phyloP scores from a whole-genome alignment of 2,797 vertebrate species.

The Vultur gryphus region DNA sequence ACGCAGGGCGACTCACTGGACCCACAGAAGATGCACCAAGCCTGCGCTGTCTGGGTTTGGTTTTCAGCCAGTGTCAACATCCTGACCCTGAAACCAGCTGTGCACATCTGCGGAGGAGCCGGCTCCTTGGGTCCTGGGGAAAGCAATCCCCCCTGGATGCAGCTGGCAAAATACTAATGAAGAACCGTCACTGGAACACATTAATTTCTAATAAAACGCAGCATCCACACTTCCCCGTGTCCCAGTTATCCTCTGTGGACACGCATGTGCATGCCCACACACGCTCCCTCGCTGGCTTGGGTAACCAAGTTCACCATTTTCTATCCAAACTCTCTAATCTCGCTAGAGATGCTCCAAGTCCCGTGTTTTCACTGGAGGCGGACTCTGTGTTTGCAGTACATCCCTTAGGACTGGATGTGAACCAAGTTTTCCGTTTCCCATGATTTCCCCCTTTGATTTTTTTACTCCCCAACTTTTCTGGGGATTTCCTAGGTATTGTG shows the following conservation, averaged over 20 bases:
- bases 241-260: background rate
- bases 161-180: background rate
- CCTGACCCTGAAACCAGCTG: background rate
- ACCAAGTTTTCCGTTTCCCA: background rate
- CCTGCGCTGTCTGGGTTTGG: background rate
- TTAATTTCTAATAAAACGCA: background rate
- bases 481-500: background rate
- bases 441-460: background rate
- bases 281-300: background rate
- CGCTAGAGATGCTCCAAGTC: background rate
- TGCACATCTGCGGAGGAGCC: rapidly evolving
- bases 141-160: background rate
- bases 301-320: background rate
- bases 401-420: background rate
- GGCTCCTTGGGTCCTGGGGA: background rate
- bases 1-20: background rate
- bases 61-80: rapidly evolving
- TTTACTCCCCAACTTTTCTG: background rate
- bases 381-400: background rate
- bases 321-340: background rate
- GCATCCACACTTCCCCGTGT: rapidly evolving
- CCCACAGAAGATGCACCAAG: rapidly evolving
- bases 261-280: rapidly evolving
- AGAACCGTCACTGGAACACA: background rate
- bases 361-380: background rate